These are phyloP conservation scores for Cyprinodon diabolis DNA, from an alignment of 2,797 vertebrate species.

Conservation along the genomic window DNA sequence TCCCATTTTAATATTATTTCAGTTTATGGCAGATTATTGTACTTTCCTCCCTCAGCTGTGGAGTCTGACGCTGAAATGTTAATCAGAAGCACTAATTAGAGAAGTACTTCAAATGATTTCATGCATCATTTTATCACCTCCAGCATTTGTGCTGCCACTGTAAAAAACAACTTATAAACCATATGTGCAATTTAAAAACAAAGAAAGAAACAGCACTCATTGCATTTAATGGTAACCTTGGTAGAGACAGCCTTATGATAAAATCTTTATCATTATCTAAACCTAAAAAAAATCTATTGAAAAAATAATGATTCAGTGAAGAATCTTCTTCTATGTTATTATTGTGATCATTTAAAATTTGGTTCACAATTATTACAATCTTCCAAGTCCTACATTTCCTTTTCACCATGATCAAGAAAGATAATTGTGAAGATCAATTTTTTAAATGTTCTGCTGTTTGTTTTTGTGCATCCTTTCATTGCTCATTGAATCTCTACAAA, in stretches of 20 bases:
- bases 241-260: neutral
- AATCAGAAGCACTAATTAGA: neutral
- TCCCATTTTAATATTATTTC: neutral
- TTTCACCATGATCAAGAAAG: too few species aligned
- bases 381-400: too few species aligned
- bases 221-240: neutral
- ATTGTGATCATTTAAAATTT: too few species aligned
- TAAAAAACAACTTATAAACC: neutral
- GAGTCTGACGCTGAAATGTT: neutral
- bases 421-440: too few species aligned
- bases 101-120: neutral
- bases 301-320: neutral
- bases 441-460: neutral
- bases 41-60: neutral
- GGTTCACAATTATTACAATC: too few species aligned
- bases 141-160: neutral
- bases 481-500: neutral
- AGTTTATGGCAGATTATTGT: neutral
- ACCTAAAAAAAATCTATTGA: too few species aligned
- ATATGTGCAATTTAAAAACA: neutral
- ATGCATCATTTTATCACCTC: neutral
- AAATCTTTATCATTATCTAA: neutral
- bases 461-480: neutral
- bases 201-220: neutral
- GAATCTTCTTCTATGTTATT: neutral